Percentiles rank a stretch among this genome's conserved stretches.
These are phyloP conservation scores for Cyclopterus lumpus DNA, from an alignment of 2,797 vertebrate genomes.

Conservation along the genomic window DNA sequence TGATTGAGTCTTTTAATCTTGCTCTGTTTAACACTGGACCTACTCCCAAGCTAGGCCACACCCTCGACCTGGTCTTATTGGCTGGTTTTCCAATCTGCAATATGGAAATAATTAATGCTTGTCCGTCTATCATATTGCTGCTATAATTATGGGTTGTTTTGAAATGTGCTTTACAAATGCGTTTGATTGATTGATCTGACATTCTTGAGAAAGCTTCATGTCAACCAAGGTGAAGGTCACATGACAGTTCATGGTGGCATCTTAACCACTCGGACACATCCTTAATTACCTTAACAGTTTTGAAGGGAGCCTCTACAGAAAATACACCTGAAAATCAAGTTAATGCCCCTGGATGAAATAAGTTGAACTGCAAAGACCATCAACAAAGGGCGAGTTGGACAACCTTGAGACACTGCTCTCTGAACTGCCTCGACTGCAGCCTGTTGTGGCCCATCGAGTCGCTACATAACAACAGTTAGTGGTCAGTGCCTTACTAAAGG, in stretches of 20 bases:
- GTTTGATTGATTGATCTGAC: background rate
- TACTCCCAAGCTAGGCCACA: too few species aligned
- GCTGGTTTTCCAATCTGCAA: background rate
- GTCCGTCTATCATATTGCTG: background rate
- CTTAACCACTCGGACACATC: too few species aligned
- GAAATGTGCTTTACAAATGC: too few species aligned
- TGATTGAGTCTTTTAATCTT: too few species aligned
- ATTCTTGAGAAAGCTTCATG: background rate
- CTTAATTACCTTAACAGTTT: too few species aligned
- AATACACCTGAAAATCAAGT: background rate
- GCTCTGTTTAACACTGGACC: too few species aligned
- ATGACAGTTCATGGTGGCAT: too few species aligned
- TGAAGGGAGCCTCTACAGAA: background rate
- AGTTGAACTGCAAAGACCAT: background rate
- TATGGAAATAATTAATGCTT: background rate
- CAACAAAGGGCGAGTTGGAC: background rate
- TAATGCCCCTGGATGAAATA: background rate
- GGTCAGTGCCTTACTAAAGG: conserved; percentile 34
- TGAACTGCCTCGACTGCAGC: background rate
- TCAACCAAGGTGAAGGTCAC: background rate
- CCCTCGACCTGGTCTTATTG: too few species aligned
- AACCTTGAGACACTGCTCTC: conserved; percentile 5
- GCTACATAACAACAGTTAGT: conserved; percentile 16
- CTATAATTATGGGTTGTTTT: background rate
- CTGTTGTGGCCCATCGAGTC: background rate